These are phyloP conservation scores for Desmodus rotundus DNA, from an alignment of 2,113 vertebrate genomes.

Conservation along the genomic window DNA sequence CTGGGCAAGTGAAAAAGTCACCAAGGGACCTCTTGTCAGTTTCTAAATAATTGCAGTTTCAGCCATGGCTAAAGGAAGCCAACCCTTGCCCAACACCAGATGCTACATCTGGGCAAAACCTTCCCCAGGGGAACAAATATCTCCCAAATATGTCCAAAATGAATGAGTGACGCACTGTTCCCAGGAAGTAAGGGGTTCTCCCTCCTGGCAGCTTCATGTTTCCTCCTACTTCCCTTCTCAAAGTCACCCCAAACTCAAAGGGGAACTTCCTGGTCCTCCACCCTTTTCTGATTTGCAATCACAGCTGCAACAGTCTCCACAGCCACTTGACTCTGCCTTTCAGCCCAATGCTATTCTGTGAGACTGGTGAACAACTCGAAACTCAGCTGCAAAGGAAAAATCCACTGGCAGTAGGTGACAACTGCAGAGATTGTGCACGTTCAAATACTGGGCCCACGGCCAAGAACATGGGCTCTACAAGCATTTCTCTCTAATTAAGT, in stretches of 20 bases:
- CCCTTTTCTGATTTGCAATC: conserved; percentile 22
- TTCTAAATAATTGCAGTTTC: conserved; percentile 14
- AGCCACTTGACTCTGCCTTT: not conserved
- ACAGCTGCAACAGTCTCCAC: not conserved
- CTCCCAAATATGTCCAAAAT: conserved; percentile 23
- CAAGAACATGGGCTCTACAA: conserved; percentile 8
- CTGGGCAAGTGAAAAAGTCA: not conserved
- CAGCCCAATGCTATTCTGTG: not conserved
- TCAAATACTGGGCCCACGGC: conserved; percentile 6
- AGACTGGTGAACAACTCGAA: conserved; percentile 21
- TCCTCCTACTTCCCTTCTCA: not conserved
- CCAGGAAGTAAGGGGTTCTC: conserved; percentile 30
- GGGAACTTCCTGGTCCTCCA: conserved; percentile 17
- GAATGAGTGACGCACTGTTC: not conserved
- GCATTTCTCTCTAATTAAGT: conserved; percentile 54
- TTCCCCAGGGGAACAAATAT: conserved; percentile 27
- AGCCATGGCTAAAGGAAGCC: conserved; percentile 11
- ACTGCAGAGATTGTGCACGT: not conserved
- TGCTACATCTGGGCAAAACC: conserved; percentile 50
- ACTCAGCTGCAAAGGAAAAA: not conserved
- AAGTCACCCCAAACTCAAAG: conserved; percentile 1
- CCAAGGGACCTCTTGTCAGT: not conserved
- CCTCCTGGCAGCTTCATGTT: conserved; percentile 4
- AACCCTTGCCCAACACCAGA: conserved; percentile 53
- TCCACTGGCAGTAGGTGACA: not conserved